Conservation (phyloP, 2,797 vertebrate genomes). For the Phalanger gymnotis region DNA sequence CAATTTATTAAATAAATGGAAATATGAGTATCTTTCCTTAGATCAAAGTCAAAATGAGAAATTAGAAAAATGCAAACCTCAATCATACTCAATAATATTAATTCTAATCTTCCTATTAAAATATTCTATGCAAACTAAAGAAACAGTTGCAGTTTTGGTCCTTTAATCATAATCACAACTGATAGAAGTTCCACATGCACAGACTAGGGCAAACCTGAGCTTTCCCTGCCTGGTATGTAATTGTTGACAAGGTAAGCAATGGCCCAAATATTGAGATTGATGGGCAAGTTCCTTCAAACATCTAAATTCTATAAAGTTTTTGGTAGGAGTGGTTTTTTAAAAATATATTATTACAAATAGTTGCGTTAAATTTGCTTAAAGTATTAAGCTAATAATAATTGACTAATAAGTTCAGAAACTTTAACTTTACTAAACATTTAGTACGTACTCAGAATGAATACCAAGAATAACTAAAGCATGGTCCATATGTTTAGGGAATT, state of each 20-base stretch:
- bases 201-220: not conserved
- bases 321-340: not conserved
- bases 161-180: not conserved
- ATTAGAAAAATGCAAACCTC: slow-evolving; percentile 58
- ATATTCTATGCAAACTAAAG: not conserved
- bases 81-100: slow-evolving; percentile 14
- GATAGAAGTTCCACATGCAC: not conserved
- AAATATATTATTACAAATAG: slow-evolving; percentile 42
- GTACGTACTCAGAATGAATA: not conserved
- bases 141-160: slow-evolving; percentile 10
- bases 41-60: slow-evolving; percentile 47
- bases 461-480: not conserved
- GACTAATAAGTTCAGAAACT: slow-evolving; percentile 22
- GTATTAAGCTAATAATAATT: not conserved
- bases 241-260: not conserved
- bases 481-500: not conserved
- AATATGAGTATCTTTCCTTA: slow-evolving; percentile 60
- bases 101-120: slow-evolving; percentile 19
- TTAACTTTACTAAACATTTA: not conserved
- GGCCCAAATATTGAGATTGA: rapidly evolving
- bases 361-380: slow-evolving; percentile 40
- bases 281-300: not conserved
- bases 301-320: rapidly evolving
- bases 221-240: not conserved
- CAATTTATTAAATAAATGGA: slow-evolving; percentile 69